A percentile compares a stretch with the other conserved stretches of the same genome.
phyloP scores from a whole-genome alignment of 2,888 invertebrate species.

The Gymnocheta viridis region DNA sequence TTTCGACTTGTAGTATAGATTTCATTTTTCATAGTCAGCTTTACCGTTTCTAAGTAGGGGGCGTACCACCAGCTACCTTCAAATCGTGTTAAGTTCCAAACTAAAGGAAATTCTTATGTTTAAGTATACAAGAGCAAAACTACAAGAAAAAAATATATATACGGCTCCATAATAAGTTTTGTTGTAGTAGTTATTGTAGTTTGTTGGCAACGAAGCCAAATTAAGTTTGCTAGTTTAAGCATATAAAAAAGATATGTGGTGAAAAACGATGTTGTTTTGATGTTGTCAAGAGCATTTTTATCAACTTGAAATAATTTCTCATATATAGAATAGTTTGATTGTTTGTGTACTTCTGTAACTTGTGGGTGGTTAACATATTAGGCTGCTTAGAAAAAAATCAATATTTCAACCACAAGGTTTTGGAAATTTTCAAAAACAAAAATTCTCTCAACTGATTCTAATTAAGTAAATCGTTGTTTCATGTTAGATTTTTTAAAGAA shows the following conservation, averaged over 20 bases:
- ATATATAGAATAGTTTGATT: neutral
- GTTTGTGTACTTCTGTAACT: neutral
- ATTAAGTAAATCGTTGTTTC: slow-evolving; percentile 19
- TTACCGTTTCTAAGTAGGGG: slow-evolving; percentile 61
- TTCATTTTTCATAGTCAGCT: neutral
- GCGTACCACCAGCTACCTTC: slow-evolving; percentile 45
- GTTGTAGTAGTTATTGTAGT: neutral
- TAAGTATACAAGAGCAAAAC: neutral
- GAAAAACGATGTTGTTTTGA: slow-evolving; percentile 31
- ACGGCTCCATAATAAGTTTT: slow-evolving; percentile 50
- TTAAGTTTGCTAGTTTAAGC: slow-evolving; percentile 12
- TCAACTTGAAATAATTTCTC: slow-evolving; percentile 18
- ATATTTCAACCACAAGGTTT: slow-evolving; percentile 17
- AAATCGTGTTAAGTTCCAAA: slow-evolving; percentile 38
- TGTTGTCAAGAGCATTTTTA: slow-evolving; percentile 66
- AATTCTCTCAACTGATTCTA: neutral
- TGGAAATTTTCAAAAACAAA: neutral
- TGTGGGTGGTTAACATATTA: slow-evolving; percentile 22
- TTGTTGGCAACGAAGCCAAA: slow-evolving; percentile 6
- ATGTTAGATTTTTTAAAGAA: neutral
- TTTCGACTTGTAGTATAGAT: slow-evolving; percentile 8
- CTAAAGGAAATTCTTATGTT: slow-evolving; percentile 45
- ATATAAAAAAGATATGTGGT: neutral
- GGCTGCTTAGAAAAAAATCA: slow-evolving; percentile 34
- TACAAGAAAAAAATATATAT: slow-evolving; percentile 1